Evolutionary conservation across 2,113 vertebrate genomes (phyloP).

Genomic region (Phalacrocorax pelagicus): DNA sequence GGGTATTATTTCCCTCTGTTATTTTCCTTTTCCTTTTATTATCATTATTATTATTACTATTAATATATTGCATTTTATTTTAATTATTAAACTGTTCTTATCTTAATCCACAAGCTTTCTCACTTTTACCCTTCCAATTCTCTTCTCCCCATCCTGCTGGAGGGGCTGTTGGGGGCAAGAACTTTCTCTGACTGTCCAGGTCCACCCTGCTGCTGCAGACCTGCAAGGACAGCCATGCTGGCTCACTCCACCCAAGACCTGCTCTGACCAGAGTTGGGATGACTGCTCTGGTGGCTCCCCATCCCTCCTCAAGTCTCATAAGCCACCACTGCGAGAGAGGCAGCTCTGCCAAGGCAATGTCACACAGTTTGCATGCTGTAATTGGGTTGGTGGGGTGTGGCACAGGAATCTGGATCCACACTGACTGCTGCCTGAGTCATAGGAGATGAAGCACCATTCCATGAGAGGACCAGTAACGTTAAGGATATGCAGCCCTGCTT

Average conservation of each 20-base stretch:
- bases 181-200: background rate
- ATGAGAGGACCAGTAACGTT: background rate
- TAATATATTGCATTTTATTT: too few relatives aligned
- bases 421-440: background rate
- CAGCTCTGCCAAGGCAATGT: fast-evolving
- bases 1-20: too few relatives aligned
- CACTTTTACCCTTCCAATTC: too few relatives aligned
- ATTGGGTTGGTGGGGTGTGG: background rate
- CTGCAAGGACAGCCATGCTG: background rate
- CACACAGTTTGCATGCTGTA: fast-evolving
- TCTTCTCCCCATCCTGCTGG: too few relatives aligned
- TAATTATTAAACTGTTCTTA: too few relatives aligned
- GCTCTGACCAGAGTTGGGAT: background rate
- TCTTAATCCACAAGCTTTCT: too few relatives aligned
- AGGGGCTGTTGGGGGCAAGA: background rate
- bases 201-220: background rate
- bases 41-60: too few relatives aligned
- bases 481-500: background rate
- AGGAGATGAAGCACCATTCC: background rate
- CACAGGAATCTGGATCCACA: background rate
- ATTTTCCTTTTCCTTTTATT: too few relatives aligned
- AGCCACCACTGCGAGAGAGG: background rate
- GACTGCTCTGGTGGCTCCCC: background rate
- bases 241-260: background rate
- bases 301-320: background rate